Evolutionary conservation across 1,140 invertebrate genomes (phyloP).

Genomic region (Aphelinus certus): DNA sequence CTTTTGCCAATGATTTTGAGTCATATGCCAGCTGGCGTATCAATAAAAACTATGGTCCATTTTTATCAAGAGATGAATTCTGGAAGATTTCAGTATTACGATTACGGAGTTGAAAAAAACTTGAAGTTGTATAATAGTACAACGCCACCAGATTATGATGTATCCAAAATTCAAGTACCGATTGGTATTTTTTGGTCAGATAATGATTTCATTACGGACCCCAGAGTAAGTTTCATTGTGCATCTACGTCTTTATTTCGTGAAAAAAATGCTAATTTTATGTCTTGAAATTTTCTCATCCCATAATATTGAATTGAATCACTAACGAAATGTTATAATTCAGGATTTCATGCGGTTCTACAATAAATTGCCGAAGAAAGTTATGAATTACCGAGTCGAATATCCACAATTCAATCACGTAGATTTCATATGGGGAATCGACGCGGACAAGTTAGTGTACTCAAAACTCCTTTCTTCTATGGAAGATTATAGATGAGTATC

Average conservation of each 20-base stretch:
- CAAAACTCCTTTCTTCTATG: background rate
- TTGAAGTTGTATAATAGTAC: conserved; percentile 65
- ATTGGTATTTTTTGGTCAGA: conserved; percentile 73
- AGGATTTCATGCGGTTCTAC: background rate
- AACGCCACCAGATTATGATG: conserved; percentile 72
- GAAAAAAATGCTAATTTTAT: background rate
- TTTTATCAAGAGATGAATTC: conserved; percentile 67
- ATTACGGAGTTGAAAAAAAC: conserved; percentile 71
- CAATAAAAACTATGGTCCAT: background rate
- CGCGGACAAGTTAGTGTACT: background rate
- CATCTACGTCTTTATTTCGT: too few species aligned
- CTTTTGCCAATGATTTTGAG: background rate
- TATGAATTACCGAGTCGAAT: background rate
- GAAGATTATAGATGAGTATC: background rate
- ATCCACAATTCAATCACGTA: background rate
- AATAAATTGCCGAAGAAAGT: conserved; percentile 1
- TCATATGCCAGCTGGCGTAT: background rate
- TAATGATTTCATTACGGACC: conserved; percentile 74
- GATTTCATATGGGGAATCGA: background rate
- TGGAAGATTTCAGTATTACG: conserved; percentile 71
- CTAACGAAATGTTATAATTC: background rate
- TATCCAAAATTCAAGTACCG: conserved; percentile 71
- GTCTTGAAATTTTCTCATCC: background rate
- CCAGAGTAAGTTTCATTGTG: conserved; percentile 48
- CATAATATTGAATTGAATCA: background rate